Conservation (phyloP, 2,888 invertebrate species). For the Orthosia gothica region DNA sequence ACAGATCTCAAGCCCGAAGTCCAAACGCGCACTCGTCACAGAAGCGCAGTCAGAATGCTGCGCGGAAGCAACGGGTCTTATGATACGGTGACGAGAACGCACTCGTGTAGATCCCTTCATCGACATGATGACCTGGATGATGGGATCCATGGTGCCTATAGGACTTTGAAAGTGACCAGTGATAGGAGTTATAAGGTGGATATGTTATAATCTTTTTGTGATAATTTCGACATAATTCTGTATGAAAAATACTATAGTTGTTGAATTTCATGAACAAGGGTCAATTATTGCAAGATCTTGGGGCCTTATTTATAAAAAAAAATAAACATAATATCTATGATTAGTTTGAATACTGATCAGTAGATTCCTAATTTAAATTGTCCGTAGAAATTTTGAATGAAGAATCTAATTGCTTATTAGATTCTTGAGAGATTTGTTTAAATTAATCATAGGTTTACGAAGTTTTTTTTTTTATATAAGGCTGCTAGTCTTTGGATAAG, state of each 20-base stretch:
- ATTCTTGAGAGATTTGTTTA: too few species aligned
- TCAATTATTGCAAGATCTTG: too few species aligned
- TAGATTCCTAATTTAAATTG: too few species aligned
- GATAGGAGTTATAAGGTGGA: constrained; percentile 73
- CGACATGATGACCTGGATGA: constrained; percentile 83
- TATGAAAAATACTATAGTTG: background rate
- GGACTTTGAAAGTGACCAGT: constrained; percentile 80
- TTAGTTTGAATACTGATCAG: too few species aligned
- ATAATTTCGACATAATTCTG: background rate
- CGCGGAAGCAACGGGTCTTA: constrained; percentile 82
- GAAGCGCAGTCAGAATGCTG: constrained; percentile 78
- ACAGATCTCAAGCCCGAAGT: constrained; percentile 85
- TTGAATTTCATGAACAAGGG: background rate
- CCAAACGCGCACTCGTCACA: constrained; percentile 75
- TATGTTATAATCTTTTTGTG: constrained; percentile 3
- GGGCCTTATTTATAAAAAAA: too few species aligned
- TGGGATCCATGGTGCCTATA: constrained; percentile 84
- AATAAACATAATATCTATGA: too few species aligned
- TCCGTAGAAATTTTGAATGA: too few species aligned
- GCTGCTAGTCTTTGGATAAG: too few species aligned
- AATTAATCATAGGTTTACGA: too few species aligned
- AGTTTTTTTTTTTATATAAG: too few species aligned
- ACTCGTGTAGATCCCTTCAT: constrained; percentile 84
- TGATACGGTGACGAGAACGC: constrained; percentile 85
- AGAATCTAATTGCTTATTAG: too few species aligned